These are phyloP conservation scores for Montipora sp. DNA, from an alignment of 64 coral and sea anemone genomes.

Conservation along the genomic window DNA sequence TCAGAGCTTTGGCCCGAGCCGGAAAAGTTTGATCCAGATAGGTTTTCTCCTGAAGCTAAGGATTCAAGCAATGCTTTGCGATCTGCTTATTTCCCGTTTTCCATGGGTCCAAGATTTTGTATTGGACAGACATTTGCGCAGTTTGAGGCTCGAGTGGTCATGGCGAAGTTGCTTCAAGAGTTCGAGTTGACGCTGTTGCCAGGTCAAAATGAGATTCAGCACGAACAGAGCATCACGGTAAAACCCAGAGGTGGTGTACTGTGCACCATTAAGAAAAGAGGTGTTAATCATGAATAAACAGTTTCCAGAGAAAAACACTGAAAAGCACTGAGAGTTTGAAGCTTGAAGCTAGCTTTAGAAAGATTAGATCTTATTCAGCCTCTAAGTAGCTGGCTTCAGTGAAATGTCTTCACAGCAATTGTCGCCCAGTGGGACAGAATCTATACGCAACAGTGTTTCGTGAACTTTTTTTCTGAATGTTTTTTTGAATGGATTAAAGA, in stretches of 20 bases:
- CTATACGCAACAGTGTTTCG: too few relatives aligned
- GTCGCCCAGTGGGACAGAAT: too few relatives aligned
- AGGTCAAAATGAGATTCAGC: background rate
- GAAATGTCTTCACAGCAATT: too few relatives aligned
- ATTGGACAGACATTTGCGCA: conserved; percentile 38
- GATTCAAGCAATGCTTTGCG: background rate
- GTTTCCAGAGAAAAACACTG: too few relatives aligned
- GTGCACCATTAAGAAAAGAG: conserved; percentile 41
- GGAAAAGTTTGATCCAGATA: conserved; percentile 72
- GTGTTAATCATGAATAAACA: too few relatives aligned
- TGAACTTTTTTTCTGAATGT: too few relatives aligned
- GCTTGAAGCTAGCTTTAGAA: too few relatives aligned
- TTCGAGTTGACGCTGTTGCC: conserved; percentile 26
- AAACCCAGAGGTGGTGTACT: conserved; percentile 45
- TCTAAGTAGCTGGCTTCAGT: too few relatives aligned
- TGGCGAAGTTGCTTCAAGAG: conserved; percentile 49
- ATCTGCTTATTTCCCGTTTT: conserved; percentile 47
- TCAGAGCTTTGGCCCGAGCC: conserved; percentile 56
- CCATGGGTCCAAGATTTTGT: conserved; percentile 35
- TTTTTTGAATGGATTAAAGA: too few relatives aligned
- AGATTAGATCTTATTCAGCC: too few relatives aligned
- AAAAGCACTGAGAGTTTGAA: too few relatives aligned
- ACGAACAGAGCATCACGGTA: conserved; percentile 27
- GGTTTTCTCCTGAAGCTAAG: conserved; percentile 37
- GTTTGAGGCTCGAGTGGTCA: conserved; percentile 60